Evolutionary conservation across 2,888 invertebrate species (phyloP), one percentile per base, ranked within the genome.

Genomic region (Plebejus argus): DNA sequence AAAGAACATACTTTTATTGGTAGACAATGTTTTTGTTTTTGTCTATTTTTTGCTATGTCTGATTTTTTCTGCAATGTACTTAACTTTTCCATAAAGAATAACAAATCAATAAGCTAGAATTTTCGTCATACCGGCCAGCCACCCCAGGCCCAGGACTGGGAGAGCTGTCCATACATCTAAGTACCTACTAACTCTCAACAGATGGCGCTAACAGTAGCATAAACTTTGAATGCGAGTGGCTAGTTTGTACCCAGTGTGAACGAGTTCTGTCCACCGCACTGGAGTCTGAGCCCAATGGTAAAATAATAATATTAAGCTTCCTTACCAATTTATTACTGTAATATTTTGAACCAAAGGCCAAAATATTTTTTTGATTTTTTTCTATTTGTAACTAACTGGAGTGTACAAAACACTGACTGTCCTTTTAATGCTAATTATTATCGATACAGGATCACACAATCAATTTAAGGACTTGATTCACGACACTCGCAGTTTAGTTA

Each of bases 191-290:
- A 66, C 18, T 15, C 66, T 53, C 53, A 18, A 74, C 77, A 77
- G 77, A 77, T 77, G 77, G 71, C 53, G 71, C 70, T 71, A 77
- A 53, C 56, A 56, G 77, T 71, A 71, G 56, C 39, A 56, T 77
- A 23, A 87, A 88, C 81, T 89, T 87, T 78, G 93, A 91, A 81
- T 86, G 90, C 0, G 91, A 92, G 66, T 94, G 93, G 93, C 87
- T 93, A 1, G 89, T 93, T 3, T 94, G 93, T 80, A 84, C 86
- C 78, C 82, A 89, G 76, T 94, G 93, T 81, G 88, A 92, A 80
- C 88, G 93, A 72, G 91, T 93, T 6, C 81, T 93, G 76, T 91
- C 93, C 35, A 93, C 92, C 58, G 91, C 90, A 71, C 82, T 91
- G 45, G 93, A 94, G 86, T 84, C 88, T 53, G 90, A 91, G 83